A percentile compares a stretch with the other conserved stretches of the same genome.
These are phyloP conservation scores for Tapirus terrestris DNA, from an alignment of 2,113 vertebrate species.

Conservation along the genomic window DNA sequence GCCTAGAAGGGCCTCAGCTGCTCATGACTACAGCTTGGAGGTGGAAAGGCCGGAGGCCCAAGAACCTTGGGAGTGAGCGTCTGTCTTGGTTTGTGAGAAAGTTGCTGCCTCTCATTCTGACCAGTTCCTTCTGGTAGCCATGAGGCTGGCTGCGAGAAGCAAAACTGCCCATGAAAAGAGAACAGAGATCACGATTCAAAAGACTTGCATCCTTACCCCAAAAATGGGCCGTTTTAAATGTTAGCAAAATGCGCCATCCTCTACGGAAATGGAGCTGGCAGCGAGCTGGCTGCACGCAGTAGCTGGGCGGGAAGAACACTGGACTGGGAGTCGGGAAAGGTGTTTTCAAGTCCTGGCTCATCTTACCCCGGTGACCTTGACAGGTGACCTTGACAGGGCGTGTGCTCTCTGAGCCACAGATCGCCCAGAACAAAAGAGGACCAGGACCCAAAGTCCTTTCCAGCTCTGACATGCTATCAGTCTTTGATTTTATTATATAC, in stretches of 20 bases:
- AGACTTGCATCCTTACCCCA: background rate
- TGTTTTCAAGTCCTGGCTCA: background rate
- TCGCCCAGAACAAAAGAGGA: background rate
- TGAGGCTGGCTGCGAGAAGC: background rate
- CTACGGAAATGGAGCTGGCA: fast-evolving
- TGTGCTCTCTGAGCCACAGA: background rate
- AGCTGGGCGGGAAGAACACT: too few relatives aligned
- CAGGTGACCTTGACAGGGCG: background rate
- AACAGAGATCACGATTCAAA: background rate
- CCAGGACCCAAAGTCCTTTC: background rate
- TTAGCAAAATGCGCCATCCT: background rate
- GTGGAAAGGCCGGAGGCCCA: background rate
- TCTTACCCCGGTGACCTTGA: background rate
- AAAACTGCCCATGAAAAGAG: background rate
- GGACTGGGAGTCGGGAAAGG: background rate
- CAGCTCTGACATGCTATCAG: background rate
- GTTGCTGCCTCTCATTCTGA: background rate
- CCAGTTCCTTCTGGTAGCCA: background rate
- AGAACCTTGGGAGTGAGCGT: fast-evolving
- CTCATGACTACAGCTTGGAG: too few relatives aligned
- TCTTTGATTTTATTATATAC: slow-evolving; percentile 38
- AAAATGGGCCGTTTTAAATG: background rate
- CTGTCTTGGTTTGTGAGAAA: background rate
- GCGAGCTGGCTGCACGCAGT: fast-evolving
- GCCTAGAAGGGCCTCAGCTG: background rate